A percentile compares a stretch with the other conserved stretches of the same genome.
Evolutionary conservation across 1,140 invertebrate genomes (phyloP).

Genomic region (Drosophila mauritiana): DNA sequence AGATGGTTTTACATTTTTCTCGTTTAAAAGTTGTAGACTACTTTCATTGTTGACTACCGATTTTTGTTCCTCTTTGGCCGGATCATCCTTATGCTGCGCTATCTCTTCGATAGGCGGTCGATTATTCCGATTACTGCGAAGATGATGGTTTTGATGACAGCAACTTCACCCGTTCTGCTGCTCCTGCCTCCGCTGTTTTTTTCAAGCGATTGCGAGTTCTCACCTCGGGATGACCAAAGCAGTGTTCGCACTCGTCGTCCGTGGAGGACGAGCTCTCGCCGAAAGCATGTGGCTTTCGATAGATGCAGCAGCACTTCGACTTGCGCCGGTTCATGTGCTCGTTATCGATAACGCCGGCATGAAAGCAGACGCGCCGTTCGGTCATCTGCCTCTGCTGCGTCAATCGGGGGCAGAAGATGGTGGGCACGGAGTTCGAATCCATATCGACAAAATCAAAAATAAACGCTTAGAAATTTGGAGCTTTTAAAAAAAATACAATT

Average conservation of each 20-base stretch:
- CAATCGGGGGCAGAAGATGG: conserved; percentile 79
- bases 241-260: conserved; percentile 93
- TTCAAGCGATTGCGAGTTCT: conserved; percentile 85
- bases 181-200: conserved; percentile 24
- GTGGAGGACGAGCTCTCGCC: conserved; percentile 92
- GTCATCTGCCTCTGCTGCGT: conserved; percentile 86
- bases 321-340: conserved; percentile 96
- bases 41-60: too few relatives aligned
- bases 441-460: background rate
- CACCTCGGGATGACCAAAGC: conserved; percentile 91
- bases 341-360: conserved; percentile 95
- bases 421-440: conserved; percentile 6
- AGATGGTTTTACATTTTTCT: too few relatives aligned
- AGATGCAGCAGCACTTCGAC: conserved; percentile 97
- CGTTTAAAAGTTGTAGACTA: too few relatives aligned
- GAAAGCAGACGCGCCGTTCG: conserved; percentile 91
- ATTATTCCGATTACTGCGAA: background rate
- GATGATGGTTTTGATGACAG: background rate
- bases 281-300: conserved; percentile 91
- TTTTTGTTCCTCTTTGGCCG: background rate
- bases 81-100: background rate
- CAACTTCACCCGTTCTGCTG: background rate
- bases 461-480: background rate
- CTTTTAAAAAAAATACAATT: background rate
- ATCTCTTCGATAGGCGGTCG: background rate